Percentiles rank a stretch among this genome's conserved stretches.
Evolutionary conservation across 2,888 invertebrate species (phyloP).

Genomic region (Baccha elongata): DNA sequence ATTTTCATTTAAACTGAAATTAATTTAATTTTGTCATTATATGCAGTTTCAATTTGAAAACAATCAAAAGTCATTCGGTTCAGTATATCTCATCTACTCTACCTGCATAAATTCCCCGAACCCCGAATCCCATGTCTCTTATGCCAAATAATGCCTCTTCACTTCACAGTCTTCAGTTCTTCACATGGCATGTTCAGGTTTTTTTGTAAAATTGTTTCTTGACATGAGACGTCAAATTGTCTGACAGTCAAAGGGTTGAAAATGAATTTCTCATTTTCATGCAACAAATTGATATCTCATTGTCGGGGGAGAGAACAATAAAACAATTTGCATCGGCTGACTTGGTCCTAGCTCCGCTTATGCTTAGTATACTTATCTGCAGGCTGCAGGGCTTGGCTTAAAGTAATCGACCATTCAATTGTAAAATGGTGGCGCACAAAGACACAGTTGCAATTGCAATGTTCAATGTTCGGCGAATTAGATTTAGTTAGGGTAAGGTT

Average conservation of each 20-base stretch:
- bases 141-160: neutral
- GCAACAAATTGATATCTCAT: constrained; percentile 69
- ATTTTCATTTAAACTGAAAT: constrained; percentile 47
- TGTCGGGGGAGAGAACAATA: constrained; percentile 53
- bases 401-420: constrained; percentile 34
- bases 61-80: constrained; percentile 56
- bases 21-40: constrained; percentile 65
- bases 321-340: constrained; percentile 40
- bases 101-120: too few relatives aligned
- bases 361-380: neutral
- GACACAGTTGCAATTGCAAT: constrained; percentile 17
- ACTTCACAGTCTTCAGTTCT: neutral
- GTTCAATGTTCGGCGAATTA: constrained; percentile 7
- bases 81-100: neutral
- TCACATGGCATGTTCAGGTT: constrained; percentile 55
- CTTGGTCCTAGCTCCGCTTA: neutral
- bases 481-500: neutral
- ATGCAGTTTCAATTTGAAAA: constrained; percentile 64
- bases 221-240: constrained; percentile 82
- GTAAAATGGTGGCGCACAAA: constrained; percentile 45
- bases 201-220: constrained; percentile 80
- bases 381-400: constrained; percentile 21
- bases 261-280: constrained; percentile 64
- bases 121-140: neutral
- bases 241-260: constrained; percentile 74